phyloP scores from a whole-genome alignment of 1,140 invertebrate genomes.

The Tetramorium alpestre region DNA sequence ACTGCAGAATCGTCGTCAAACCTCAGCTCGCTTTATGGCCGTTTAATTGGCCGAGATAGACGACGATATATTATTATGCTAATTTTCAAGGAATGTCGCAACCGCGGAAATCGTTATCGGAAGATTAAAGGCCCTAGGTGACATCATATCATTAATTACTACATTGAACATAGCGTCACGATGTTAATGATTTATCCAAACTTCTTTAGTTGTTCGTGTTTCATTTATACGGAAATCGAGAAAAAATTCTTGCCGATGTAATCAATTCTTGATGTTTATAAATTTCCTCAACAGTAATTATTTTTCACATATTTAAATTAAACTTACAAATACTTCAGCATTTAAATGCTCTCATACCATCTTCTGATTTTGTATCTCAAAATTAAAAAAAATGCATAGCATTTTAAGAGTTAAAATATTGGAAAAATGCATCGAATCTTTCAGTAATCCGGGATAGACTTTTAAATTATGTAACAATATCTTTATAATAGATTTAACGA shows the following conservation, averaged over 20 bases:
- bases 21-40: conserved; percentile 77
- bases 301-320: background rate
- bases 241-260: background rate
- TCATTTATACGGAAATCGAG: conserved; percentile 49
- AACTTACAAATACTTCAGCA: background rate
- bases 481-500: background rate
- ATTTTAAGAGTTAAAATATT: too few species aligned
- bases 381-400: conserved; percentile 50
- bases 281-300: background rate
- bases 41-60: conserved; percentile 80
- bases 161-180: conserved; percentile 68
- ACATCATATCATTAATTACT: conserved; percentile 74
- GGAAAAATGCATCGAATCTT: background rate
- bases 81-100: conserved; percentile 77
- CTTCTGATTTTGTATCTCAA: conserved; percentile 58
- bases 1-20: conserved; percentile 72
- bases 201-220: conserved; percentile 60
- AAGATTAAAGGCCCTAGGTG: conserved; percentile 71
- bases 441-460: background rate
- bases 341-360: conserved; percentile 58
- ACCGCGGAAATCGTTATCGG: conserved; percentile 68
- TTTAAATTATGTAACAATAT: background rate
- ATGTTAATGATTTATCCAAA: conserved; percentile 68
- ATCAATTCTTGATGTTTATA: background rate
- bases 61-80: conserved; percentile 80